phyloP scores from a whole-genome alignment of 2,797 vertebrate genomes.

The Pseudochromis fuscus region DNA sequence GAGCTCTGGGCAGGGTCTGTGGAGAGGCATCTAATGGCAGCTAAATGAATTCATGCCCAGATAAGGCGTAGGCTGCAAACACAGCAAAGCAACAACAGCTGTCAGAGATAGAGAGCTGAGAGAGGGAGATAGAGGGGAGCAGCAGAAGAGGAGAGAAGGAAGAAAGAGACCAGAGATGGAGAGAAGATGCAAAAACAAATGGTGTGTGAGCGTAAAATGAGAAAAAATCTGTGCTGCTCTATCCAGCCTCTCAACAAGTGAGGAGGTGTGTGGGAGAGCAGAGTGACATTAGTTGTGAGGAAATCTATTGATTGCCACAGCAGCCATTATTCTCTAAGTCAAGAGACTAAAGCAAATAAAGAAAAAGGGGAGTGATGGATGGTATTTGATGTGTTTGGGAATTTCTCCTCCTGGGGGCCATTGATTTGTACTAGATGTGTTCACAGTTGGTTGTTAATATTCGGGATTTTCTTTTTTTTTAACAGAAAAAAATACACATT shows the following conservation, averaged over 20 bases:
- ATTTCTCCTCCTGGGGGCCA: slow-evolving; percentile 24
- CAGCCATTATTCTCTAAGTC: slow-evolving; percentile 69
- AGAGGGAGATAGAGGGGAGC: neutral
- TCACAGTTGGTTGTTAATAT: slow-evolving; percentile 33
- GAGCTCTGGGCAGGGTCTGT: slow-evolving; percentile 74
- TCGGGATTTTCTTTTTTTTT: slow-evolving; percentile 1
- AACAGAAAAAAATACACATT: neutral
- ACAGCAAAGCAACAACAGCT: slow-evolving; percentile 79
- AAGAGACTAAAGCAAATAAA: slow-evolving; percentile 57
- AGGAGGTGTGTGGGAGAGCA: slow-evolving; percentile 69
- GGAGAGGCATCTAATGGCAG: slow-evolving; percentile 80
- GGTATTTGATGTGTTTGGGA: slow-evolving; percentile 49
- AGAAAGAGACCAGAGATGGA: slow-evolving; percentile 47
- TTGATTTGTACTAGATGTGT: slow-evolving; percentile 36
- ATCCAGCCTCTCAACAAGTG: slow-evolving; percentile 65
- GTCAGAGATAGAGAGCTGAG: slow-evolving; percentile 53
- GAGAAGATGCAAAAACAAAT: slow-evolving; percentile 70
- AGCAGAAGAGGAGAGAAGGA: slow-evolving; percentile 6
- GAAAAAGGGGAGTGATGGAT: slow-evolving; percentile 55
- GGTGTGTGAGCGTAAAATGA: slow-evolving; percentile 61
- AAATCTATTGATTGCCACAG: slow-evolving; percentile 76
- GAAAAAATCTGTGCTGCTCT: slow-evolving; percentile 48
- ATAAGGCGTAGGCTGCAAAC: slow-evolving; percentile 80
- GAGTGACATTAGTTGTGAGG: slow-evolving; percentile 69
- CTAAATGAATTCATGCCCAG: slow-evolving; percentile 78